Evolutionary conservation across 2,888 invertebrate genomes (phyloP).

Genomic region (Lithodes maja): DNA sequence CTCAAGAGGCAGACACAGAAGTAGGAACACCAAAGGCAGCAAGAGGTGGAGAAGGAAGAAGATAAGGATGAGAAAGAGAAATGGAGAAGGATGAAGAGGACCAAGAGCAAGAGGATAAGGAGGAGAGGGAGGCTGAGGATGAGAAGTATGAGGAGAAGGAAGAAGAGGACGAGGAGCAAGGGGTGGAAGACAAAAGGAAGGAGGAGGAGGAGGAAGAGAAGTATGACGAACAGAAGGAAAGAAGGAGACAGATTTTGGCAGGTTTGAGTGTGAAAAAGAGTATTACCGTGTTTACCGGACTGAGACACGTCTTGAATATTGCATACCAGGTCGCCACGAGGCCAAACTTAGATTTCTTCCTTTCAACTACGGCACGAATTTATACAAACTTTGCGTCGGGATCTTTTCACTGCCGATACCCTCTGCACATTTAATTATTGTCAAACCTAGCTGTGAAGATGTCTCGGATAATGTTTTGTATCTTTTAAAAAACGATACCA

Average conservation of each 20-base stretch:
- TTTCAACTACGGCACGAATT: background rate
- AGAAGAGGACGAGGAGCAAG: background rate
- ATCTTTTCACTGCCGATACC: too few relatives aligned
- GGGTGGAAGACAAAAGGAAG: background rate
- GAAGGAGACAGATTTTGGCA: background rate
- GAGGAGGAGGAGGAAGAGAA: background rate
- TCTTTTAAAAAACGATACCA: too few relatives aligned
- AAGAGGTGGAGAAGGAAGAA: background rate
- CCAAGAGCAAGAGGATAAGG: background rate
- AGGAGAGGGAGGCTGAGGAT: background rate
- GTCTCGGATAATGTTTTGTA: too few relatives aligned
- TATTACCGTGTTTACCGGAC: conserved; percentile 14
- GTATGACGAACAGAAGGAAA: background rate
- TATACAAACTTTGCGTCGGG: too few relatives aligned
- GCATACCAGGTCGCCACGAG: background rate
- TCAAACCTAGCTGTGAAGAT: too few relatives aligned
- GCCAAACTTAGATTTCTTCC: background rate
- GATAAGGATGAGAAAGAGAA: background rate
- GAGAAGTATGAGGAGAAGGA: background rate
- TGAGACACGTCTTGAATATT: conserved; percentile 2
- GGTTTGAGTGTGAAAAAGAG: background rate
- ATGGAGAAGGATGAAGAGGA: background rate
- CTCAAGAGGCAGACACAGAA: background rate
- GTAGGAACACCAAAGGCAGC: background rate
- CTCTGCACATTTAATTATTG: too few relatives aligned